phyloP scores from a whole-genome alignment of 2,113 vertebrate species.

The Anarrhichthys ocellatus region DNA sequence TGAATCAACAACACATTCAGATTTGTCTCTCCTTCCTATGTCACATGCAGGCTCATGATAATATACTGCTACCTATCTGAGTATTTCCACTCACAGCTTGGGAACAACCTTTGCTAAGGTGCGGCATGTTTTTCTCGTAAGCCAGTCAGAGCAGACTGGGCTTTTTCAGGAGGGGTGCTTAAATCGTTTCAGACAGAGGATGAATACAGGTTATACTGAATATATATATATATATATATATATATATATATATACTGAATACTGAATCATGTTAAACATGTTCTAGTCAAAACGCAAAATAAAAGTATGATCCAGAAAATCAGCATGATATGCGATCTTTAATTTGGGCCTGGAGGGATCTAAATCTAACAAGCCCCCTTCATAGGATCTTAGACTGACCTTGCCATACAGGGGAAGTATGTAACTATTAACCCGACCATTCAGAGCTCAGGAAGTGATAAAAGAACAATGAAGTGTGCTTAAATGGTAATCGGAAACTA shows the following conservation, averaged over 20 bases:
- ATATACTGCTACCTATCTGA: background rate
- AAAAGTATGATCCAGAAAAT: background rate
- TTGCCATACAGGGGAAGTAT: background rate
- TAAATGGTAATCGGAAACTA: background rate
- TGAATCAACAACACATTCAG: background rate
- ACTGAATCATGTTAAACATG: background rate
- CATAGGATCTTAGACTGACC: background rate
- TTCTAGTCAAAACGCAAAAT: background rate
- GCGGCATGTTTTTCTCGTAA: background rate
- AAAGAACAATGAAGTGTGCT: background rate
- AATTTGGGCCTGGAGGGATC: background rate
- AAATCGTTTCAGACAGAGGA: background rate
- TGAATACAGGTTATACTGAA: no score
- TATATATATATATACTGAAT: no score
- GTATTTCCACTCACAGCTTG: background rate
- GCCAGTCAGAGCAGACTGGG: background rate
- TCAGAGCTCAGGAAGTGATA: background rate
- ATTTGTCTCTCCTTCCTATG: background rate
- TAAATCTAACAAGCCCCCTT: background rate
- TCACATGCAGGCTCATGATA: background rate
- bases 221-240: no score
- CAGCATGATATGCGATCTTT: background rate
- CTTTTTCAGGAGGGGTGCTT: background rate
- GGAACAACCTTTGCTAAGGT: background rate
- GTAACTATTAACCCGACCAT: background rate